A percentile compares a stretch with the other conserved stretches of the same genome.
Conservation (phyloP, 2,797 vertebrate genomes). For the Thaleichthys pacificus region DNA sequence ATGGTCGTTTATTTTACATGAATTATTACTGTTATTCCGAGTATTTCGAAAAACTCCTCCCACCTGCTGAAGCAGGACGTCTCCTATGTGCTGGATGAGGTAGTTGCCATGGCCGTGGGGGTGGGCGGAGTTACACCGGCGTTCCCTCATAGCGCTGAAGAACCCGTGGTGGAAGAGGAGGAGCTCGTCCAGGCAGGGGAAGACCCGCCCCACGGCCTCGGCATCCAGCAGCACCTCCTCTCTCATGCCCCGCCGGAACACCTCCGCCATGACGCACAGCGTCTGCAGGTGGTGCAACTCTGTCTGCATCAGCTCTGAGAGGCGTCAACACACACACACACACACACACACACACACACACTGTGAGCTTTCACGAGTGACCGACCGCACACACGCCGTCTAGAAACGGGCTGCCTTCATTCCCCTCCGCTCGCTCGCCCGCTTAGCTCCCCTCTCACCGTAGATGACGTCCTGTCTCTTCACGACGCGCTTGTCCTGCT, state of each 20-base stretch:
- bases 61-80: constrained; percentile 91
- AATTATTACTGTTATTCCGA: too few relatives aligned
- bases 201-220: constrained; percentile 85
- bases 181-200: constrained; percentile 93
- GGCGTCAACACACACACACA: neutral
- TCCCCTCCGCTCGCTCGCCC: too few relatives aligned
- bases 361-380: neutral
- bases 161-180: constrained; percentile 85
- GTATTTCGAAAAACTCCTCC: neutral
- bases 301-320: constrained; percentile 93
- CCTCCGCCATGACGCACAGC: constrained; percentile 91
- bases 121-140: constrained; percentile 77
- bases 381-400: neutral
- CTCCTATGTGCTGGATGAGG: constrained; percentile 86
- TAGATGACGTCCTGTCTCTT: constrained; percentile 98
- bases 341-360: neutral
- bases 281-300: constrained; percentile 95
- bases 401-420: too few relatives aligned
- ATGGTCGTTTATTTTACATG: too few relatives aligned
- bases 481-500: constrained; percentile 84
- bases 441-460: constrained; percentile 71
- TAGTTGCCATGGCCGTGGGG: constrained; percentile 82
- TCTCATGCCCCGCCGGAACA: constrained; percentile 92
- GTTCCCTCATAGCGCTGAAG: constrained; percentile 85
- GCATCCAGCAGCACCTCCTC: constrained; percentile 90